A percentile compares a stretch with the other conserved stretches of the same genome.
Conservation (phyloP, 2,888 invertebrate species). For the Myopa tessellatipennis region DNA sequence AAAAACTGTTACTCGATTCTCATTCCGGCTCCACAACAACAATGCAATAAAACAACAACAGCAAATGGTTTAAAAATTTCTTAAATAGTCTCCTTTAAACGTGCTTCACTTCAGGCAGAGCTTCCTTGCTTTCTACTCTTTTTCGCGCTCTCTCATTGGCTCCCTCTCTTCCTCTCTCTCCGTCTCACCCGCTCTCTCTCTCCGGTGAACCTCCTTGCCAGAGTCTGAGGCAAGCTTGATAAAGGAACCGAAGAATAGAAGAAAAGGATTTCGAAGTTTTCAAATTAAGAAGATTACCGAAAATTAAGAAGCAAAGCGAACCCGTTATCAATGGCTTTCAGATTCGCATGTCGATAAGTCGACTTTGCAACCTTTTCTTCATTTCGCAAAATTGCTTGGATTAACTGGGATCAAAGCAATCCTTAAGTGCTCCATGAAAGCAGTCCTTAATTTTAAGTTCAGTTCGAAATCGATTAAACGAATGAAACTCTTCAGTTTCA, state of each 20-base stretch:
- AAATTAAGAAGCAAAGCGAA: neutral
- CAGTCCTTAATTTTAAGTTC: too few species aligned
- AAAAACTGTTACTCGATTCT: slow-evolving; percentile 19
- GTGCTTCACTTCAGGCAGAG: neutral
- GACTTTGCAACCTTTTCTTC: neutral
- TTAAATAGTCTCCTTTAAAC: slow-evolving; percentile 33
- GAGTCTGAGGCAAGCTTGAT: too few species aligned
- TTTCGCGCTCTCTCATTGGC: neutral
- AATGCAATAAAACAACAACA: neutral
- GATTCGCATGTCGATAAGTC: neutral
- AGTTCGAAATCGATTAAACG: too few species aligned
- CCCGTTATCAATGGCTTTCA: neutral
- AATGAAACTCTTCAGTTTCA: too few species aligned
- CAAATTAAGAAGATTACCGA: neutral
- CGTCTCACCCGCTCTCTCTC: neutral
- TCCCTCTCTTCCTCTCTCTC: neutral
- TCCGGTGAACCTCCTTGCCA: neutral
- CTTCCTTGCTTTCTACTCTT: neutral
- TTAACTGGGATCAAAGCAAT: too few species aligned
- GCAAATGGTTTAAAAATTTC: neutral
- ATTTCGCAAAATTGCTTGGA: too few species aligned
- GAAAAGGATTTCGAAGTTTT: neutral
- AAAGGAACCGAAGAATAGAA: neutral
- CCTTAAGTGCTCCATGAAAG: too few species aligned
- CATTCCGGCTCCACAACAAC: neutral